Base-by-base conservation (phyloP, 2,113 vertebrate genomes). In the Pelvicachromis taeniatus region DNA sequence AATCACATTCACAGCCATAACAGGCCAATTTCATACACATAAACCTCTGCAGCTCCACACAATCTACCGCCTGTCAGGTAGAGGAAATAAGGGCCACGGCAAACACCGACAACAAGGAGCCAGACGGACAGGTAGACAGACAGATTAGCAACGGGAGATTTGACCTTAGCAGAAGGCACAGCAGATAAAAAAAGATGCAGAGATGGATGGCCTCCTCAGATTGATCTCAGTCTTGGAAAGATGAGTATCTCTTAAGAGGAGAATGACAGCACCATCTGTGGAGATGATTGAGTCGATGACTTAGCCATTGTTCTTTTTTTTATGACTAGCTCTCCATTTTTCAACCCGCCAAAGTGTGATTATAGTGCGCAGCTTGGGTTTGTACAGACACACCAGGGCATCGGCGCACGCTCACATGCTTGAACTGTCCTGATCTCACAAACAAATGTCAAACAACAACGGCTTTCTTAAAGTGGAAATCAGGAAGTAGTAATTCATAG, bases 1-100 rank as follows among this genome's bases (percentile, higher is more conserved):
- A 91, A 91, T 87, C 87, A 84, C 42, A 85, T 82, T 86, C 17
- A 56, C 86, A 80, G 82, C 80, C 82, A 80, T 88, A 88, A 82
- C 84, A 78, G 54, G 45, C 54, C 56, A 73, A 91, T 89, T 86
- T 84, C 63, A 80, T 40, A 63, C 53, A 35, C 65, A 91, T 85
- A 82, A 89, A 83, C 59, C 81, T n/a, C 78, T 14, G 54, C 53
- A 7, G 85, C 59, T 17, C 52, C 56, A 35, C 80, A 68, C 80
- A 84, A 73, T 58, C 65, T 35, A 42, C 77, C 17, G 70, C 35
- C 79, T 84, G 81, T 77, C 83, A 85, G 80, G 33, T 53, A 31
- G 31, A 85, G 80, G n/a, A 73, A 88, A 81, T 40, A 21, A 58
- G 58, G 63, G 82, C 65, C 50, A 63, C 11, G 5, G 31, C 16